Conservation (phyloP, 2,888 invertebrate species). For the Oasisia sp. region DNA sequence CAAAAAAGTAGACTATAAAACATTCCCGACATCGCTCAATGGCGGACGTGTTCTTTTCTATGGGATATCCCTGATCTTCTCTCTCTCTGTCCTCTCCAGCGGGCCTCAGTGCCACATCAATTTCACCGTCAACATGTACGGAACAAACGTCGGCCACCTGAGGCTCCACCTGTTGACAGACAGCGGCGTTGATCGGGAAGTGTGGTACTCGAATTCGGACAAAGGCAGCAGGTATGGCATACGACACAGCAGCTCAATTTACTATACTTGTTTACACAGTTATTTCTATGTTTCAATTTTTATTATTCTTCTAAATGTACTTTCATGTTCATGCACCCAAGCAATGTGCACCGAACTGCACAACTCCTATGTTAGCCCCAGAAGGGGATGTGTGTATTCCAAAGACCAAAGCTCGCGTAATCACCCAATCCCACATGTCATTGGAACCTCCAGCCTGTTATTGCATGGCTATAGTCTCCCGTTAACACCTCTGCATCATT, state of each 20-base stretch:
- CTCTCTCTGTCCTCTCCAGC: not conserved
- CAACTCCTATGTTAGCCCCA: too few species aligned
- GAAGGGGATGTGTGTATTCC: too few species aligned
- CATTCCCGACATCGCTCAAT: not conserved
- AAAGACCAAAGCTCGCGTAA: not conserved
- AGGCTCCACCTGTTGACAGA: not conserved
- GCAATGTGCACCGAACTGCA: too few species aligned
- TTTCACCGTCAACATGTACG: conserved; percentile 28
- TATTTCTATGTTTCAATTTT: too few species aligned
- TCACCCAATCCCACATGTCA: not conserved
- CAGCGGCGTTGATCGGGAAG: not conserved
- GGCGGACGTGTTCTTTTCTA: not conserved
- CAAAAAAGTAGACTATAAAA: not conserved
- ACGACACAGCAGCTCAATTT: not conserved
- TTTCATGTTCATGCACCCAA: too few species aligned
- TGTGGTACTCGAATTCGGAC: not conserved
- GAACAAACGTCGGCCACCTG: conserved; percentile 22
- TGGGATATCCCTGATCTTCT: not conserved
- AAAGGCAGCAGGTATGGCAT: not conserved
- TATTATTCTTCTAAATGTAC: too few species aligned
- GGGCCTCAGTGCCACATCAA: conserved; percentile 26
- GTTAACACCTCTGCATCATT: not conserved
- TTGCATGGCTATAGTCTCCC: not conserved
- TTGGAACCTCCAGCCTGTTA: not conserved
- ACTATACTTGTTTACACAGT: too few species aligned